Conservation (phyloP, 2,888 invertebrate species). For the Julus scanicus region DNA sequence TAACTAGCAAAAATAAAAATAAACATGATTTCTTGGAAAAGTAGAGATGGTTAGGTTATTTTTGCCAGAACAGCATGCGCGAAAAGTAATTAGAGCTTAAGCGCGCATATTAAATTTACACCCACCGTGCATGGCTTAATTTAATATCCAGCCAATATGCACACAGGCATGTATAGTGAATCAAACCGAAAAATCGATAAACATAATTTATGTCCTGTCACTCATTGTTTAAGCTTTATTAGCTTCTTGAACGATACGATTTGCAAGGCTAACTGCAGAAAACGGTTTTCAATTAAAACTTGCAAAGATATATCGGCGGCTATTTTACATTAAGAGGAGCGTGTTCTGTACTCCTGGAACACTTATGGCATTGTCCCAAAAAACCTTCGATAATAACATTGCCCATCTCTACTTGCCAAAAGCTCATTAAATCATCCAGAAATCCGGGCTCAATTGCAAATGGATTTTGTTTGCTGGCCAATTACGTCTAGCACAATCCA, state of each 20-base stretch:
- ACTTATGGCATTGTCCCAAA: constrained; percentile 18
- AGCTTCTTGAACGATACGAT: constrained; percentile 4
- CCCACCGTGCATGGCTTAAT: not conserved
- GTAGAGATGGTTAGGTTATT: not conserved
- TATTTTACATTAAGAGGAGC: not conserved
- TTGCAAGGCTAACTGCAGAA: constrained; percentile 32
- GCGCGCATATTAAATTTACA: not conserved
- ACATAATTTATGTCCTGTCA: constrained; percentile 9
- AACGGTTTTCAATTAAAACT: constrained; percentile 12
- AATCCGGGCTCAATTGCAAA: not conserved
- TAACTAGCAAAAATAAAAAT: not conserved
- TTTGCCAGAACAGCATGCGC: not conserved
- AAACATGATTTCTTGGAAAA: not conserved
- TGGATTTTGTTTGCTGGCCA: not conserved
- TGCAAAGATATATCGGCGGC: not conserved
- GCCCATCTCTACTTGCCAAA: not conserved
- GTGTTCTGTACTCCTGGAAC: not conserved
- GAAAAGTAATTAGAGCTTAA: constrained; percentile 5
- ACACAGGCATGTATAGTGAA: not conserved
- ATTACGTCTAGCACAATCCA: not conserved
- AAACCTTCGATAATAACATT: not conserved
- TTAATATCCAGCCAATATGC: constrained; percentile 38
- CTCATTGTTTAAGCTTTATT: constrained; percentile 42
- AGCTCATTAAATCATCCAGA: not conserved
- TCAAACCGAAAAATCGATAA: constrained; percentile 35